Evolutionary conservation across 2,113 vertebrate genomes (phyloP), one percentile per base, ranked within the genome.

Genomic region (Lepus europaeus): DNA sequence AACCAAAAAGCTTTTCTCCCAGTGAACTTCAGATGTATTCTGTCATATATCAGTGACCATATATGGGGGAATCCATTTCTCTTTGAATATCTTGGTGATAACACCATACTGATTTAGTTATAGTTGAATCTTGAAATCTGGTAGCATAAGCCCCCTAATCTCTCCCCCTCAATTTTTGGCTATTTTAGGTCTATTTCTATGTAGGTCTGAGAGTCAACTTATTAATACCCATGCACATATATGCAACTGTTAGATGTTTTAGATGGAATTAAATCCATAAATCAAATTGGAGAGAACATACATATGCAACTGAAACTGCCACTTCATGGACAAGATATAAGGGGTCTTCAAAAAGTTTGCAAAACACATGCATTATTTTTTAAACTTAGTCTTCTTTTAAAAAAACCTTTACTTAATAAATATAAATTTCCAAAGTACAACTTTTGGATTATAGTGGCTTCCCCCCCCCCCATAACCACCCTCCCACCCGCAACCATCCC

Each of bases 261-360:
- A 56, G 51, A 78, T 51, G 72, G 36, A 86, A 79, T 0, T 73
- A 66, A 79, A 89, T 49, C 29, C 92, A 84, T 84, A 73, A 59
- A 66, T 59, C 31, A 63, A 70, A 31, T 61, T 88, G n/a, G 19
- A 63, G 51, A 88, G 77, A 95, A 39, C 11, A 72, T 78, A 95
- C 2, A 31, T 45, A 29, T 56, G 33, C 64, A 66, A 92, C 0
- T 29, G 53, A 73, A 33, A 49, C 33, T 56, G 72, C 19, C 27
- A 89, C 59, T 73, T 12, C 27, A 68, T 31, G 33, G 66, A 72
- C 33, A 64, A 4, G 7, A 53, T 31, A 29, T 84, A 45, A 45
- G 45, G 45, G 45, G 45, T 45, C 45, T 45, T 45, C 45, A 45
- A 45, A 45, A 45, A 45, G 45, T 45, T 45, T 45, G 45, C 45